These are phyloP conservation scores for Lasiurus cinereus DNA, from an alignment of 2,113 vertebrate species.

Conservation along the genomic window DNA sequence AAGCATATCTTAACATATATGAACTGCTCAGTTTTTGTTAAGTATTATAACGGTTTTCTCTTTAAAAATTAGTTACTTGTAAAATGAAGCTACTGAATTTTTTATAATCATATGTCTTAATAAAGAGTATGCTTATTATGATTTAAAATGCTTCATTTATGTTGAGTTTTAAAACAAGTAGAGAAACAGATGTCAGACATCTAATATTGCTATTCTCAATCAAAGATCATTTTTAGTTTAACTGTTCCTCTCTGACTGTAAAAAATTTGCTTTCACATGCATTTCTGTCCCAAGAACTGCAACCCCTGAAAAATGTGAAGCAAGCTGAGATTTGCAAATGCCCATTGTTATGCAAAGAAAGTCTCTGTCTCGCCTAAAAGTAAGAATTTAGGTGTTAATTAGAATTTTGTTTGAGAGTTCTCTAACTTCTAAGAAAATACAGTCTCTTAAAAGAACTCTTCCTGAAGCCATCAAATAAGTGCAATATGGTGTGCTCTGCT, in stretches of 20 bases:
- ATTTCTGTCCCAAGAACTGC: conserved; percentile 81
- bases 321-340: conserved; percentile 79
- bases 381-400: conserved; percentile 78
- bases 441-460: not conserved
- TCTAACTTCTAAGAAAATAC: conserved; percentile 41
- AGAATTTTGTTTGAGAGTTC: conserved; percentile 41
- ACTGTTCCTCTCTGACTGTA: conserved; percentile 79
- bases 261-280: conserved; percentile 82
- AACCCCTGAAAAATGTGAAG: conserved; percentile 75
- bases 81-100: conserved; percentile 64
- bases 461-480: not conserved
- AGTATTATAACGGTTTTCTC: conserved; percentile 50
- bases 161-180: conserved; percentile 81
- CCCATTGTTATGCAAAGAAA: conserved; percentile 74
- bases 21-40: conserved; percentile 54
- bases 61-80: conserved; percentile 75
- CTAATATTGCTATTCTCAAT: conserved; percentile 81
- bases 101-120: conserved; percentile 76
- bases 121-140: conserved; percentile 65
- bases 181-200: conserved; percentile 83
- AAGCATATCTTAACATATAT: conserved; percentile 62
- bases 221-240: conserved; percentile 84
- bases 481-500: not conserved
- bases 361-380: conserved; percentile 67
- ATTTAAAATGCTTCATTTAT: conserved; percentile 78